These are phyloP conservation scores for Pygoscelis adeliae DNA, from an alignment of 2,113 vertebrate genomes.

Conservation along the genomic window DNA sequence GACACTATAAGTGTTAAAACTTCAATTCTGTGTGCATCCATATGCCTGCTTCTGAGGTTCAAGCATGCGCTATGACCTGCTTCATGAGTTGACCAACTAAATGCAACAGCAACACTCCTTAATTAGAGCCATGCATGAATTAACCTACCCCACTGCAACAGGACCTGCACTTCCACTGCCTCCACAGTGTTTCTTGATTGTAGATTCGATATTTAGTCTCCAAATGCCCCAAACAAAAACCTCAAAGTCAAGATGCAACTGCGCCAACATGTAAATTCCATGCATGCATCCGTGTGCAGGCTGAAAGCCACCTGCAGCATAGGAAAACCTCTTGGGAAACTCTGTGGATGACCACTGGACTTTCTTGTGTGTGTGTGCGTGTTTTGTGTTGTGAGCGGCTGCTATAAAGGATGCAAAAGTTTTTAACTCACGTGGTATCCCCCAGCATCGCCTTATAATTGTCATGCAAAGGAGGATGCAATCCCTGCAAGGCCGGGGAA, in stretches of 20 bases:
- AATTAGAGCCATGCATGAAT: rapidly evolving
- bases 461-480: background rate
- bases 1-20: background rate
- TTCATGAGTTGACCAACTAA: background rate
- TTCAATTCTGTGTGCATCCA: background rate
- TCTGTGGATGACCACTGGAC: background rate
- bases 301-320: background rate
- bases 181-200: rapidly evolving
- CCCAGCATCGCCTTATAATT: background rate
- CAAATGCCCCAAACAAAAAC: background rate
- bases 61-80: background rate
- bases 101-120: background rate
- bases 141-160: background rate
- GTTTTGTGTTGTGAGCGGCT: background rate
- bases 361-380: background rate
- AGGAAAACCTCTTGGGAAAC: background rate
- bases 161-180: background rate
- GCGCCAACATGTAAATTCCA: background rate
- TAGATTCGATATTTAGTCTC: background rate
- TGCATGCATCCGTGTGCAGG: rapidly evolving
- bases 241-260: background rate
- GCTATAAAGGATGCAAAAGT: background rate
- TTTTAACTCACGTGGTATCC: background rate
- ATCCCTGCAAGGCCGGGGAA: background rate
- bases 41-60: background rate